phyloP scores from a whole-genome alignment of 2,888 invertebrate genomes.

The Graphium colonna region DNA sequence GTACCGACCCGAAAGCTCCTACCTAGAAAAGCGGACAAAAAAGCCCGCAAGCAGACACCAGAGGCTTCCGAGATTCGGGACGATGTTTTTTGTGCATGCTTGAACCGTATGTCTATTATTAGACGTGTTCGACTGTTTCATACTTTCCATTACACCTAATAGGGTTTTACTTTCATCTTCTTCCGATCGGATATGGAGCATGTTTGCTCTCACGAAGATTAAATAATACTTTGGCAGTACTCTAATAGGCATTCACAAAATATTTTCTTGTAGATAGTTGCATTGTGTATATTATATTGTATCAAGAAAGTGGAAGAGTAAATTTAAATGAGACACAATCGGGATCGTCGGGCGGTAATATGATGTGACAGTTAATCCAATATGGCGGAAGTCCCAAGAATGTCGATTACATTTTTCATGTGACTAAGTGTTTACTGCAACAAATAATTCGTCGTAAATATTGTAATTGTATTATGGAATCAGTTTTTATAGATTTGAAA shows the following conservation, averaged over 20 bases:
- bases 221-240: no score
- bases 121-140: constrained; percentile 53
- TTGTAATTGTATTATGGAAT: neutral
- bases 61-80: constrained; percentile 64
- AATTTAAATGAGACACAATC: neutral
- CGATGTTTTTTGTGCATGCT: constrained; percentile 58
- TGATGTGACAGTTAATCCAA: neutral
- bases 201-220: constrained; percentile 4
- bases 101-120: constrained; percentile 57
- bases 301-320: neutral
- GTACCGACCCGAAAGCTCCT: constrained; percentile 39
- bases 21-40: constrained; percentile 47
- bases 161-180: constrained; percentile 43
- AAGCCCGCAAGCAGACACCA: constrained; percentile 40
- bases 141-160: constrained; percentile 39
- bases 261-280: no score
- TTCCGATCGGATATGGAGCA: constrained; percentile 29
- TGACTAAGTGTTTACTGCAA: no score
- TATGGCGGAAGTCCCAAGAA: neutral
- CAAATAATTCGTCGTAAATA: neutral
- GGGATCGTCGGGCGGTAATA: neutral
- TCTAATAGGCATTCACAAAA: no score
- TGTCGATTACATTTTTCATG: neutral
- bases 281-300: no score
- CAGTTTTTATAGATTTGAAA: no score